phyloP scores from a whole-genome alignment of 2,888 invertebrate species.

The Cistogaster globosa region DNA sequence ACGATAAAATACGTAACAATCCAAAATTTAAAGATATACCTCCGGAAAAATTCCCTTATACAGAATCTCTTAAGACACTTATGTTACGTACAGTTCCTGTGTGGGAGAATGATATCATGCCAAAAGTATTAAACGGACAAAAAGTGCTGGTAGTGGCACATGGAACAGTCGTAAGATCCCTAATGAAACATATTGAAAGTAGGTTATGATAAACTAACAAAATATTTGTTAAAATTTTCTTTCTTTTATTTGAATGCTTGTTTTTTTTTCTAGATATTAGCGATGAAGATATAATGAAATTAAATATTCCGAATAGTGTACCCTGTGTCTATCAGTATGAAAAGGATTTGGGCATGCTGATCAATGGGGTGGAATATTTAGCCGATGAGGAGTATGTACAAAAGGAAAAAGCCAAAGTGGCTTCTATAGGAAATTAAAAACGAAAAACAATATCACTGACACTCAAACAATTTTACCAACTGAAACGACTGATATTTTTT shows the following conservation, averaged over 20 bases:
- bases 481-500: conserved; percentile 52
- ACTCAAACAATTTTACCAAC: background rate
- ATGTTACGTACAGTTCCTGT: conserved; percentile 92
- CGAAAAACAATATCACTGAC: background rate
- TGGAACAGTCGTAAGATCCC: conserved; percentile 92
- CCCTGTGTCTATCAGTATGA: conserved; percentile 91
- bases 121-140: conserved; percentile 88
- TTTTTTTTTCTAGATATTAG: conserved; percentile 84
- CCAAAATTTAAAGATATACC: conserved; percentile 89
- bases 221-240: background rate
- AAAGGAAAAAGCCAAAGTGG: conserved; percentile 90
- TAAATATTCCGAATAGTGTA: conserved; percentile 91
- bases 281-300: conserved; percentile 88
- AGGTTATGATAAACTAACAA: conserved; percentile 60
- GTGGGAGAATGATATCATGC: conserved; percentile 92
- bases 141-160: conserved; percentile 92
- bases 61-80: conserved; percentile 92
- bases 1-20: conserved; percentile 89
- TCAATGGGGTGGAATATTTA: conserved; percentile 89
- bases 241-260: conserved; percentile 2
- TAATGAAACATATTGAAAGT: conserved; percentile 94
- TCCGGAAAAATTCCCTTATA: conserved; percentile 90
- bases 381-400: conserved; percentile 91
- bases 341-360: conserved; percentile 86
- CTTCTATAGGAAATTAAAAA: conserved; percentile 87